A percentile compares a stretch with the other conserved stretches of the same genome.
phyloP scores from a whole-genome alignment of 2,113 vertebrate species.

The Gobio gobio region DNA sequence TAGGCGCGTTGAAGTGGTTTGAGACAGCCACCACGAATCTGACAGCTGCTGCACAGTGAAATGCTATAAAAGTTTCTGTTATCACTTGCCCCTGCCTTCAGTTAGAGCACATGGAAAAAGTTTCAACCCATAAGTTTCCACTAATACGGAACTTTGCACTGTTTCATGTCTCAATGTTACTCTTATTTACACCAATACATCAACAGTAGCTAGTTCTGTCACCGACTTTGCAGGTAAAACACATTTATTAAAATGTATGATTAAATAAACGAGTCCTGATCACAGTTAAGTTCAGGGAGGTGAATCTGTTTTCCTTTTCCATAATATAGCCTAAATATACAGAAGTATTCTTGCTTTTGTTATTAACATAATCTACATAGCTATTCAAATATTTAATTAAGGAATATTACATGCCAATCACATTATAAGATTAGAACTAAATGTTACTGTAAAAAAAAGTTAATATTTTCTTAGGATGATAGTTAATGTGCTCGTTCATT shows the following conservation, averaged over 20 bases:
- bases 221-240: neutral
- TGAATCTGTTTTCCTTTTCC: neutral
- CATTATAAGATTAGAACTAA: neutral
- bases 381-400: neutral
- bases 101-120: constrained; percentile 19
- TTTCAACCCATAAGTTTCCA: constrained; percentile 6
- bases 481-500: neutral
- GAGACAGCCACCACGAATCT: neutral
- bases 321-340: neutral
- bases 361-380: neutral
- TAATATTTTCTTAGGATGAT: neutral
- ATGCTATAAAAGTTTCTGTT: constrained; percentile 34
- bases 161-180: neutral
- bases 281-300: neutral
- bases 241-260: neutral
- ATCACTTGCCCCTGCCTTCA: constrained; percentile 3
- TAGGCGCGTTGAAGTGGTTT: neutral
- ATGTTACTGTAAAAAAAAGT: neutral
- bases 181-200: neutral
- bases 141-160: neutral
- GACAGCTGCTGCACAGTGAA: constrained; percentile 32
- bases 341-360: neutral
- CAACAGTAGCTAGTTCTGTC: neutral
- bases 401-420: neutral
- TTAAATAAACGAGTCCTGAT: neutral